Percentiles rank a stretch among this genome's conserved stretches.
These are phyloP conservation scores for Alca torda DNA, from an alignment of 2,797 vertebrate genomes.

Conservation along the genomic window DNA sequence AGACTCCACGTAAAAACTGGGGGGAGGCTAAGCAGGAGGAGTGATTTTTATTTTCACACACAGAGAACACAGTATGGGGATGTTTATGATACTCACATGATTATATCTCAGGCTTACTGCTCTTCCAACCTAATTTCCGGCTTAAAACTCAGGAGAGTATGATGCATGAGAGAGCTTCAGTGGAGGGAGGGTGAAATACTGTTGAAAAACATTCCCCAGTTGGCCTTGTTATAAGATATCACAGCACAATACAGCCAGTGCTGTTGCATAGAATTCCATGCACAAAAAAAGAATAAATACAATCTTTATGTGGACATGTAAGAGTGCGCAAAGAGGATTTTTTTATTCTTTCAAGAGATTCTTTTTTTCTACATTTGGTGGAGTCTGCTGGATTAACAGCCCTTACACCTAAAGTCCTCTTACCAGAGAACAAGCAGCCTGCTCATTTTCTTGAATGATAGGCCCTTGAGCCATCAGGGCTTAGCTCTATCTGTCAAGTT, in stretches of 20 bases:
- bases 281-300: not conserved
- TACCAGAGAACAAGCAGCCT: not conserved
- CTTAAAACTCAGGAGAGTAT: slow-evolving; percentile 23
- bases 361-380: not conserved
- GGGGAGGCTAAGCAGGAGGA: not conserved
- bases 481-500: slow-evolving; percentile 14
- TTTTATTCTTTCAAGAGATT: not conserved
- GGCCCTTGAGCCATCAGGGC: not conserved
- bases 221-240: slow-evolving; percentile 15
- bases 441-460: not conserved
- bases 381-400: not conserved
- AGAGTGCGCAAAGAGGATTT: not conserved
- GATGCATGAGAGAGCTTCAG: not conserved
- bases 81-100: not conserved
- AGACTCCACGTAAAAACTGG: not conserved
- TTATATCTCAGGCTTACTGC: not conserved
- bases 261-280: not conserved
- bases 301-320: not conserved
- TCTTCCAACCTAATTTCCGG: slow-evolving; percentile 27
- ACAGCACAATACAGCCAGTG: not conserved
- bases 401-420: not conserved
- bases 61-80: not conserved
- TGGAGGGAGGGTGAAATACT: not conserved
- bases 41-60: not conserved
- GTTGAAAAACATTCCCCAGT: not conserved